Percentiles rank a stretch among this genome's conserved stretches.
Conservation (phyloP, 2,113 vertebrate genomes). For the Colinus virginianus region DNA sequence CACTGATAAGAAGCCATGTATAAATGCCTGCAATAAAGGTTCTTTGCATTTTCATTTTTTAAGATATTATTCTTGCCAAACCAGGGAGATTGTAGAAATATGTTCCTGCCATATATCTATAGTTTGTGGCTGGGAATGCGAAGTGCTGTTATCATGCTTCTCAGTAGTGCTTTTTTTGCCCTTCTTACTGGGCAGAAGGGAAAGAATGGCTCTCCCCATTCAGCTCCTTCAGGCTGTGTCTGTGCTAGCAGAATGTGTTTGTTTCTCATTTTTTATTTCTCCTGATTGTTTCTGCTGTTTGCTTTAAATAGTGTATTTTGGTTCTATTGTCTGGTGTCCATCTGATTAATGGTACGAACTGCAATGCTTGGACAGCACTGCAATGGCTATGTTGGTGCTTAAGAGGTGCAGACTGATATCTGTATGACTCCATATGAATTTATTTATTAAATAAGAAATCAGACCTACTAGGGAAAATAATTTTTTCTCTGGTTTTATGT, state of each 20-base stretch:
- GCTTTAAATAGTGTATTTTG: neutral
- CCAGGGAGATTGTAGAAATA: neutral
- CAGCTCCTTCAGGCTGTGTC: neutral
- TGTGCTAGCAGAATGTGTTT: neutral
- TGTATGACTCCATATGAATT: neutral
- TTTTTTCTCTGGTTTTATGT: neutral
- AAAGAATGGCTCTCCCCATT: neutral
- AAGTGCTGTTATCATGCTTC: neutral
- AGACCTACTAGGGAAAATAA: neutral
- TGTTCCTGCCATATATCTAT: neutral
- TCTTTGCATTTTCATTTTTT: neutral
- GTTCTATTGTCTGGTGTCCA: neutral
- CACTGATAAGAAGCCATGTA: neutral
- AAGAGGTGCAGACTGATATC: neutral
- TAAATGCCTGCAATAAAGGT: neutral
- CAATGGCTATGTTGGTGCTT: neutral
- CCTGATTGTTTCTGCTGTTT: neutral
- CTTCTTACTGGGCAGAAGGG: neutral
- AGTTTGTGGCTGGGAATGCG: accelerated
- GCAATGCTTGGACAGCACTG: neutral
- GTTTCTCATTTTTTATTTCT: neutral
- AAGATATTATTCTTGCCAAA: neutral
- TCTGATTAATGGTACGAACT: neutral
- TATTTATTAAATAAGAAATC: neutral
- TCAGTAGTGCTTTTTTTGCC: neutral